Conservation (phyloP, 1,140 invertebrate species). For the Magallana angulata region DNA sequence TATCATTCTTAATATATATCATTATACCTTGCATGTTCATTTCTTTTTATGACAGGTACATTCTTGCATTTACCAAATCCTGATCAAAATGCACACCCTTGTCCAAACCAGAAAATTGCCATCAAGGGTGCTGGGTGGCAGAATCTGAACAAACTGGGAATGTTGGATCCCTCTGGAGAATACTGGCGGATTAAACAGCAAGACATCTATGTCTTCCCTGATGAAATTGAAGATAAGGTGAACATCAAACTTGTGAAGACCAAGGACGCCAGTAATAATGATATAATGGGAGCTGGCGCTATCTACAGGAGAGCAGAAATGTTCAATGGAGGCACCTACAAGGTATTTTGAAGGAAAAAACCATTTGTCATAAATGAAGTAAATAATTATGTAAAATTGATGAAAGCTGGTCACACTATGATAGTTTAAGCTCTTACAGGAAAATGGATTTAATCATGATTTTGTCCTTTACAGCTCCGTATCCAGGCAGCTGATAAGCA, state of each 20-base stretch:
- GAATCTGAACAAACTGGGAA: not conserved
- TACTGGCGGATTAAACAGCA: constrained; percentile 54
- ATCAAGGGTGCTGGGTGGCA: constrained; percentile 53
- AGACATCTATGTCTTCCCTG: constrained; percentile 44
- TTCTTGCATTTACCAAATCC: constrained; percentile 61
- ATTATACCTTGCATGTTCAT: no score
- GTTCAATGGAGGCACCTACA: constrained; percentile 56
- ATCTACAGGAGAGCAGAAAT: constrained; percentile 61
- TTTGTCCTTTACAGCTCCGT: constrained; percentile 40
- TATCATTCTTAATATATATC: no score
- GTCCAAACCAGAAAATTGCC: constrained; percentile 52
- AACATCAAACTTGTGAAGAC: constrained; percentile 55
- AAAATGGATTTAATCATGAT: not conserved
- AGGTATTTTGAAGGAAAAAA: constrained; percentile 43
- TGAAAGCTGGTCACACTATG: no score
- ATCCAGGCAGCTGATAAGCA: constrained; percentile 55
- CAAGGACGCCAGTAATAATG: constrained; percentile 48
- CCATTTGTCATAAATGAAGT: no score
- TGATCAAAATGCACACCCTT: constrained; percentile 43
- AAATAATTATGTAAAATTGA: no score
- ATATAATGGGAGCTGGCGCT: constrained; percentile 57
- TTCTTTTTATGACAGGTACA: constrained; percentile 44
- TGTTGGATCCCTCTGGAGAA: constrained; percentile 51
- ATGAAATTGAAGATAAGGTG: constrained; percentile 41
- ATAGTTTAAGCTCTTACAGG: no score